Evolutionary conservation across 2,797 vertebrate genomes (phyloP).

Genomic region (Lemur catta): DNA sequence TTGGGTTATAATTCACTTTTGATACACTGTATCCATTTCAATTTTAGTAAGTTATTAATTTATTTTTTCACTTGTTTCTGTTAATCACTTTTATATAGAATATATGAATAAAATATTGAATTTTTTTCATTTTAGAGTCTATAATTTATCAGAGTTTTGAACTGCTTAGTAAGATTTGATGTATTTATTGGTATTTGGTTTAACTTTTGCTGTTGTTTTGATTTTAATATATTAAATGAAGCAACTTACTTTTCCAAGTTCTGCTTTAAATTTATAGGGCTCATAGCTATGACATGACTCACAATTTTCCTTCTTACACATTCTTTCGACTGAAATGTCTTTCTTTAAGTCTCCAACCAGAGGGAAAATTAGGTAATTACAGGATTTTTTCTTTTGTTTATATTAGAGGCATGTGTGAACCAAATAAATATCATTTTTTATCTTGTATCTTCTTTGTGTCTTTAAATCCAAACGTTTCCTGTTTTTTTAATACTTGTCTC

Average conservation of each 20-base stretch:
- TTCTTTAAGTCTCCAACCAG: constrained; percentile 14
- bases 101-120: neutral
- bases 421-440: neutral
- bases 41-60: neutral
- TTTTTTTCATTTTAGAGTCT: neutral
- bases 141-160: neutral
- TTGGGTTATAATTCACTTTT: neutral
- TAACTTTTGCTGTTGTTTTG: constrained; percentile 20
- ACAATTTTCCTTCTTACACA: constrained; percentile 1
- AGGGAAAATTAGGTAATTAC: constrained; percentile 9
- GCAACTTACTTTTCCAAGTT: constrained; percentile 43
- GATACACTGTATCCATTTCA: neutral
- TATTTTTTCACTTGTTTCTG: neutral
- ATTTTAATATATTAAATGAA: constrained; percentile 51
- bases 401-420: neutral
- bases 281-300: neutral
- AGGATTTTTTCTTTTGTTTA: neutral
- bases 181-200: constrained; percentile 48
- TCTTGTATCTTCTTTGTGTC: neutral
- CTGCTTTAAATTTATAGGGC: constrained; percentile 37
- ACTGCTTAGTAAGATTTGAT: neutral
- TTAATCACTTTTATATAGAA: neutral
- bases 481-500: neutral
- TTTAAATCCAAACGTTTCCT: neutral
- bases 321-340: constrained; percentile 3